Percentiles rank a stretch among this genome's conserved stretches.
These are phyloP conservation scores for Pristionchus japonicus DNA, from an alignment of 2,888 invertebrate species.

Conservation along the genomic window DNA sequence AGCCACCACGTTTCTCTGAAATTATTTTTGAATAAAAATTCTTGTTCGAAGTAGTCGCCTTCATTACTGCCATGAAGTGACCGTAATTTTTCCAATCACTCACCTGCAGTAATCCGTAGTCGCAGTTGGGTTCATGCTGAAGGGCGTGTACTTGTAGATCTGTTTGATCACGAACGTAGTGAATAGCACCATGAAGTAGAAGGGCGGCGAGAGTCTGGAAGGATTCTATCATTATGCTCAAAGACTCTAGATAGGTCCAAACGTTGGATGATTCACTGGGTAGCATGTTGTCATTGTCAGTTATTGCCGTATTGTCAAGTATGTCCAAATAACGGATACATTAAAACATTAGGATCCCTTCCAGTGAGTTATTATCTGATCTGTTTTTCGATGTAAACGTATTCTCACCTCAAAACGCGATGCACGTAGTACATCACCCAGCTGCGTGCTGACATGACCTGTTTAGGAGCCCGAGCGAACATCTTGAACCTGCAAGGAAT, in stretches of 20 bases:
- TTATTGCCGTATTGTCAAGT: too few species aligned
- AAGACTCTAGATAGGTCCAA: not conserved
- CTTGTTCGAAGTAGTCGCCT: too few species aligned
- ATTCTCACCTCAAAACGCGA: slow-evolving; percentile 47
- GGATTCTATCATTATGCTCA: not conserved
- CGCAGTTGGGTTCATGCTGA: not conserved
- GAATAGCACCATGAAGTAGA: not conserved
- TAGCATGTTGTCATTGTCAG: too few species aligned
- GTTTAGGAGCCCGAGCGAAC: slow-evolving; percentile 28
- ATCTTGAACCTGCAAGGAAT: slow-evolving; percentile 55
- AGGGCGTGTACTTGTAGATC: not conserved
- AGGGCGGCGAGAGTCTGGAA: not conserved
- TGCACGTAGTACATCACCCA: slow-evolving; percentile 56
- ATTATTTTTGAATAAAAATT: not conserved
- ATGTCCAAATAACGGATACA: too few species aligned
- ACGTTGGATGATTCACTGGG: not conserved
- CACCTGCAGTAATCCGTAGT: not conserved
- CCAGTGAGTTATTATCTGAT: too few species aligned
- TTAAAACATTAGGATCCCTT: too few species aligned
- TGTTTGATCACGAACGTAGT: not conserved
- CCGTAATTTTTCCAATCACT: not conserved
- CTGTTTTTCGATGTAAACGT: not conserved
- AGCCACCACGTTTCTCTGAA: not conserved
- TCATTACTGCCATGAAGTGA: not conserved
- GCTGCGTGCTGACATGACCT: slow-evolving; percentile 36